phyloP scores from a whole-genome alignment of 2,888 invertebrate genomes.

The Melanotus villosus region DNA sequence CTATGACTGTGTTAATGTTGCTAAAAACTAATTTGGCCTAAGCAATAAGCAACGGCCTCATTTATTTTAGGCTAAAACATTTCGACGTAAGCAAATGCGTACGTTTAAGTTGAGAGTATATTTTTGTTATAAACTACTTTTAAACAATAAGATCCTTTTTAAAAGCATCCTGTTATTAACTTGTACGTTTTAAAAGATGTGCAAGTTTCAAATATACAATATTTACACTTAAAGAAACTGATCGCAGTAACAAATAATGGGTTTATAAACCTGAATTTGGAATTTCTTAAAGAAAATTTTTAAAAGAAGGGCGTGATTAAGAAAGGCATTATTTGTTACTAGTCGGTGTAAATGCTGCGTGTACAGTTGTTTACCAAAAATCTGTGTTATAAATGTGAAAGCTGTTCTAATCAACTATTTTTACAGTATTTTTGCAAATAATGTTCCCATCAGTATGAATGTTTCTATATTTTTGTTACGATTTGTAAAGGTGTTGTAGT shows the following conservation, averaged over 20 bases:
- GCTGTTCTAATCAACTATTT: conserved; percentile 30
- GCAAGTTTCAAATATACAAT: conserved; percentile 19
- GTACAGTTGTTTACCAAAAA: conserved; percentile 37
- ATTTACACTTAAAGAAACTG: conserved; percentile 1
- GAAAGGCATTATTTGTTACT: not conserved
- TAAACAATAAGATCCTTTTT: conserved; percentile 13
- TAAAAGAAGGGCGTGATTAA: not conserved
- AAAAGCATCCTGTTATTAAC: conserved; percentile 20
- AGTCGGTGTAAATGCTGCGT: conserved; percentile 5
- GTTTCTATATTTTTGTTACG: conserved; percentile 42
- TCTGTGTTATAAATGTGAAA: conserved; percentile 43
- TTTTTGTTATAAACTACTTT: conserved; percentile 22
- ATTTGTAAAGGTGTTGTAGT: conserved; percentile 33
- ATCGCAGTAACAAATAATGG: not conserved
- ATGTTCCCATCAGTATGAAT: conserved; percentile 35
- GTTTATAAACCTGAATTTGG: not conserved
- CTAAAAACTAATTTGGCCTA: conserved; percentile 19
- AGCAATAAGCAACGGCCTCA: conserved; percentile 2
- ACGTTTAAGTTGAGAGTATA: conserved; percentile 27
- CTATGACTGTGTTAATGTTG: conserved; percentile 24
- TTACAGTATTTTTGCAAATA: conserved; percentile 42
- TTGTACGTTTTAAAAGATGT: not conserved
- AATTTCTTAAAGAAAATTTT: not conserved
- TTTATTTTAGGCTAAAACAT: conserved; percentile 2
- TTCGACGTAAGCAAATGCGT: not conserved